These are phyloP conservation scores for Chamaetylas fuelleborni DNA, from an alignment of 2,113 vertebrate species.

Conservation along the genomic window DNA sequence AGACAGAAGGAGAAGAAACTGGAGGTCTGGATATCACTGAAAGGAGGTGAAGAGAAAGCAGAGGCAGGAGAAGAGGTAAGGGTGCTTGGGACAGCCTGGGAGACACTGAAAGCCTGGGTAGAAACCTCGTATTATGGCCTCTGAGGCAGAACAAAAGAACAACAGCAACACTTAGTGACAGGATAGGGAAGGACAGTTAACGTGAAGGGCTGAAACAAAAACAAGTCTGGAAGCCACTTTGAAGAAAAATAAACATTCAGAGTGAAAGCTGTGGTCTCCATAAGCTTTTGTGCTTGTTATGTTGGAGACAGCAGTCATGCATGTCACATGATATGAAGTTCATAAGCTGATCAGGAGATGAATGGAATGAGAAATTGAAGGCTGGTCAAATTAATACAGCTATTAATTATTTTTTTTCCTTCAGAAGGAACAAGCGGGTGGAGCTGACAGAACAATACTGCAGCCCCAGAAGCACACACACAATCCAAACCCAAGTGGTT, in stretches of 20 bases:
- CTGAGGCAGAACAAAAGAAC: background rate
- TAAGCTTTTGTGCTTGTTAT: background rate
- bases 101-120: background rate
- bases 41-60: background rate
- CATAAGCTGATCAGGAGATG: background rate
- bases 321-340: background rate
- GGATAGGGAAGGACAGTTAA: slow-evolving; percentile 21
- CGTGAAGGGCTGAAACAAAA: background rate
- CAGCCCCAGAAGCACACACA: background rate
- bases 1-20: background rate
- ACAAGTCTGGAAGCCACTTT: background rate
- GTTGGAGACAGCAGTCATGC: background rate
- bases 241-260: background rate
- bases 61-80: background rate
- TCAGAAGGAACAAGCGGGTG: background rate
- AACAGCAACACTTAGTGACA: slow-evolving; percentile 56
- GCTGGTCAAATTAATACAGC: background rate
- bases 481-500: background rate
- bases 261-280: background rate
- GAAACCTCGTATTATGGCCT: background rate
- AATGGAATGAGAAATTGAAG: background rate
- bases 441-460: background rate
- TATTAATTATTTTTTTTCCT: background rate
- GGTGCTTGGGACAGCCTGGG: background rate
- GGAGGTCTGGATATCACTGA: background rate